These are phyloP conservation scores for Philhelius pedissequus DNA, from an alignment of 2,888 invertebrate species.

Conservation along the genomic window DNA sequence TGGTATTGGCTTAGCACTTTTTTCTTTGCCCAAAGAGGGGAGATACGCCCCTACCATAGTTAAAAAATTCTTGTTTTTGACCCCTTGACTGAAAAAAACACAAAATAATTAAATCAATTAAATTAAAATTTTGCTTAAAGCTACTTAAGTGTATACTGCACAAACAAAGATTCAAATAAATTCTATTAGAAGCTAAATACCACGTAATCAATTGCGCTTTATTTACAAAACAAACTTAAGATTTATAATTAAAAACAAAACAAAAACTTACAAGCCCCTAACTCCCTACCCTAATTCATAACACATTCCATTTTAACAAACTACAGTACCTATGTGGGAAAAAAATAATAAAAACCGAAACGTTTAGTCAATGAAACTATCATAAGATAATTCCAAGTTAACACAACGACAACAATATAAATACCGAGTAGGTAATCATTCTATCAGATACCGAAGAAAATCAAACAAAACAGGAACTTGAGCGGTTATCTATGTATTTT, in stretches of 20 bases:
- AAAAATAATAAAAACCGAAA: background rate
- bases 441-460: constrained; percentile 18
- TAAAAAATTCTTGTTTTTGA: too few species aligned
- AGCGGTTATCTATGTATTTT: constrained; percentile 15
- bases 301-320: constrained; percentile 8
- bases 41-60: too few species aligned
- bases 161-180: background rate
- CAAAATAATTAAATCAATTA: too few species aligned
- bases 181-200: background rate
- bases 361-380: background rate
- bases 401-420: background rate
- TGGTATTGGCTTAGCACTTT: too few species aligned
- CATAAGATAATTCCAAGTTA: background rate
- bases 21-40: too few species aligned
- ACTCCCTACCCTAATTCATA: background rate
- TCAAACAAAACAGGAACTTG: constrained; percentile 56
- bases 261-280: background rate
- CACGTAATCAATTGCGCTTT: constrained; percentile 15
- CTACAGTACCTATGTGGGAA: background rate
- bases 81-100: background rate
- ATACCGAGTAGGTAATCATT: constrained; percentile 2
- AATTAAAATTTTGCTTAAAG: too few species aligned
- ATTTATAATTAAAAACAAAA: background rate
- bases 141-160: background rate
- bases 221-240: background rate